Conservation (phyloP, 2,888 invertebrate species). For the Hermaeophaga mercurialis region DNA sequence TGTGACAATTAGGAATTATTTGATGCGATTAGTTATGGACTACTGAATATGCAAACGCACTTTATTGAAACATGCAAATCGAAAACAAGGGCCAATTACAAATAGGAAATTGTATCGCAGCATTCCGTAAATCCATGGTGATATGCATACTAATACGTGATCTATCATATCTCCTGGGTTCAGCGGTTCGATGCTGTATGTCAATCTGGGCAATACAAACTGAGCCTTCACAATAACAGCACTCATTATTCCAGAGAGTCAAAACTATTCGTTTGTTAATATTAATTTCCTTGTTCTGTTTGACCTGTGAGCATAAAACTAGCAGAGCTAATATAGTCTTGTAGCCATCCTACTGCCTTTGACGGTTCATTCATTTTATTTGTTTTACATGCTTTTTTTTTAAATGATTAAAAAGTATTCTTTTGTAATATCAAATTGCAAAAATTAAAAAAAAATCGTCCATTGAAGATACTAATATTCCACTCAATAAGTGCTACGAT, state of each 20-base stretch:
- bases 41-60: neutral
- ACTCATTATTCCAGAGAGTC: neutral
- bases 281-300: neutral
- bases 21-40: too few species aligned
- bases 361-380: too few species aligned
- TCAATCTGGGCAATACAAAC: slow-evolving; percentile 1
- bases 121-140: neutral
- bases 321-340: too few species aligned
- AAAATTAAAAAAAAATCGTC: too few species aligned
- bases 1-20: too few species aligned
- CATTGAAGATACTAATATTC: too few species aligned
- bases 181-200: neutral
- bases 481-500: too few species aligned
- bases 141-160: slow-evolving; percentile 3
- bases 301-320: neutral
- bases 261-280: slow-evolving; percentile 5
- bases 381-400: too few species aligned
- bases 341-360: too few species aligned
- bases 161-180: slow-evolving; percentile 6
- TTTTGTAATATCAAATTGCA: too few species aligned
- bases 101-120: neutral
- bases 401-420: too few species aligned
- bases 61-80: neutral
- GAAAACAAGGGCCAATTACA: neutral
- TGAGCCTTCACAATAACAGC: neutral